Base-by-base conservation (phyloP, 2,888 invertebrate species). In the Eupithecia dodoneata region DNA sequence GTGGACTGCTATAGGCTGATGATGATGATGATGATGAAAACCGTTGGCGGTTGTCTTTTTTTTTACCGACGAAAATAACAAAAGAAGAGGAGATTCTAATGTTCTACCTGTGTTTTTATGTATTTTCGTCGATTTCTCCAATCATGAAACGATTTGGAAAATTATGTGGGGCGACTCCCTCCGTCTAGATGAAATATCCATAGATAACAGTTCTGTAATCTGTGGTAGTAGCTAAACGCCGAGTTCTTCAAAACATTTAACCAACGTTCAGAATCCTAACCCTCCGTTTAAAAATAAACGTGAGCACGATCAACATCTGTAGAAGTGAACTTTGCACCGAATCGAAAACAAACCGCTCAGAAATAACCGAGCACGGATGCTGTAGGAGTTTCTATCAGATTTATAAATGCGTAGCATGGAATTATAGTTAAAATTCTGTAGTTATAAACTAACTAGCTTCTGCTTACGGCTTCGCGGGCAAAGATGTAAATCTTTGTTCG, bases 271-370 rank as follows among this genome's bases (percentile, higher is more conserved):
- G 12, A 70, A 70, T 13, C 4, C 47, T 44, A 70, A 30, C 70
- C 70, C 47, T 70, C 70, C 30, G n/a, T 70, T 66, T 69, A 73
- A 47, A 73, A 73, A 76, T 76, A 76, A 71, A 3, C 49, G n/a
- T 45, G 18, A 63, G 59, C 70, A 42, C 73, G 76, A 47, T 4
- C 67, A 67, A 47, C 76, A 70, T 74, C 65, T 63, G 73, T 70
- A 4, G 52, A 45, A 42, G 13, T 73, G 76, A 76, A 76, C 76
- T 74, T 74, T 71, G 73, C 55, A 74, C 71, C 73, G 55, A 65
- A 71, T 74, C 76, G 59, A 76, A 72, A 76, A 76, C 76, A 76
- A 76, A 70, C 76, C 72, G 59, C 47, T 66, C 72, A 76, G 52
- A 67, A 76, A 76, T 76, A 76, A 76, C 72, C 4, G 6, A 3